Base-by-base conservation (phyloP, 2,797 vertebrate species). In the Euthynnus affinis region DNA sequence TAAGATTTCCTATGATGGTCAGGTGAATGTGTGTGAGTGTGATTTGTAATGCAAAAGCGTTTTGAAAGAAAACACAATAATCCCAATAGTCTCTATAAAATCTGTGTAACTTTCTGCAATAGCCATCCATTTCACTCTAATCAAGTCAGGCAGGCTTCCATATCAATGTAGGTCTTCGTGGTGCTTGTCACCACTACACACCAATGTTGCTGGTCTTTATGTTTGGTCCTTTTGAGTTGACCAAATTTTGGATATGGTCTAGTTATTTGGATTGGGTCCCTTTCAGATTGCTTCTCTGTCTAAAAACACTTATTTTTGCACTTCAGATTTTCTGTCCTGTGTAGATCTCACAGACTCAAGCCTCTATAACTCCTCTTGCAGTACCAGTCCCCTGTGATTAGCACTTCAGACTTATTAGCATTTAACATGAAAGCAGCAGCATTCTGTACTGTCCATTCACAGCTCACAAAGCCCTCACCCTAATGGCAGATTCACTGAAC, bases 401-500 rank as follows among this genome's bases (percentile, higher is more conserved):
- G 25, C 64, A 72, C 18, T 66, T 73, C 55, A 34, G 40, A 44
- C 44, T 71, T 67, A 63, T 59, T 74, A 59, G 56, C 59, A 75
- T 75, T 78, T 73, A 74, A 70, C 40, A 57, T 60, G 34, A 68
- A 44, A 61, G 62, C 67, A 46, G 76, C 6, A 9, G 74, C 52
- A 53, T 37, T 57, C 32, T 71, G 64, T 29, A 22, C 61, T 51
- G 61, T 76, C 64, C 74, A 81, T 70, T 84, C 34, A 46, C 67
- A 64, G 76, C 48, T 77, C 37, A 74, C 62, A 71, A 56, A 69
- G 73, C 67, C 71, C 51, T 77, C 18, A 23, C 17, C 53, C 67
- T 81, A 61, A 80, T 76, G 60, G 56, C 20, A 76, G 42, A 74
- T 78, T 82, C 82, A 85, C 72, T 82, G 65, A 79, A 76, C 63